phyloP scores from a whole-genome alignment of 2,888 invertebrate genomes.

The Hirtodrosophila alboralis region DNA sequence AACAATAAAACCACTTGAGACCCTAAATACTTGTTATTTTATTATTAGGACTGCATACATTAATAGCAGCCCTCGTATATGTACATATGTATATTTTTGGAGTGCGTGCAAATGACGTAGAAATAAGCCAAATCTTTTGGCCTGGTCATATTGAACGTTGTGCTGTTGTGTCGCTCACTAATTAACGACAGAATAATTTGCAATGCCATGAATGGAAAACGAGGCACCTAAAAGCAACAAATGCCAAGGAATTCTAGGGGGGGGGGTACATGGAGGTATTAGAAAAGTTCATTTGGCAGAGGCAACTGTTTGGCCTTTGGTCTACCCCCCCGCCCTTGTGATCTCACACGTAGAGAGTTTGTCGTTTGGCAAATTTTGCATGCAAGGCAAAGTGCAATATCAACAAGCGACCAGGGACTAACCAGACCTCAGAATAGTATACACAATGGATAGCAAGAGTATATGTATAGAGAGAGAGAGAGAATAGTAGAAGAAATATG shows the following conservation, averaged over 20 bases:
- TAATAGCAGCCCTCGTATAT: too few relatives aligned
- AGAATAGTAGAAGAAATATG: slow-evolving; percentile 47
- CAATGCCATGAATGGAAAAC: slow-evolving; percentile 61
- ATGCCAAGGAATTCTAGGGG: too few relatives aligned
- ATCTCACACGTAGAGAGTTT: slow-evolving; percentile 5
- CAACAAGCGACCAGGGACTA: slow-evolving; percentile 56
- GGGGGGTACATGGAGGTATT: slow-evolving; percentile 50
- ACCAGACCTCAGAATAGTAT: slow-evolving; percentile 6
- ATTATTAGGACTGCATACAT: too few relatives aligned
- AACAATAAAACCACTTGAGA: too few relatives aligned
- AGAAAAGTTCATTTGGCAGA: slow-evolving; percentile 76
- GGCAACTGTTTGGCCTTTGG: slow-evolving; percentile 77
- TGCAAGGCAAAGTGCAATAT: slow-evolving; percentile 77
- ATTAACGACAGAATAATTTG: slow-evolving; percentile 81
- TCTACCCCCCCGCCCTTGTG: slow-evolving; percentile 29
- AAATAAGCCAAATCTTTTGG: slow-evolving; percentile 71
- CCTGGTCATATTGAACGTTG: slow-evolving; percentile 8
- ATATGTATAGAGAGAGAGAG: background rate
- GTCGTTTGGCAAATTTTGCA: slow-evolving; percentile 66
- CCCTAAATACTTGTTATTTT: too few relatives aligned
- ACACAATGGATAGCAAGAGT: too few relatives aligned
- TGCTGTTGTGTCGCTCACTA: slow-evolving; percentile 60
- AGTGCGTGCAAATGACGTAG: slow-evolving; percentile 73
- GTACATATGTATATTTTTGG: too few relatives aligned
- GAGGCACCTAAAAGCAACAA: slow-evolving; percentile 17